Conservation (phyloP, 2,888 invertebrate genomes). For the Drosophila colorata region DNA sequence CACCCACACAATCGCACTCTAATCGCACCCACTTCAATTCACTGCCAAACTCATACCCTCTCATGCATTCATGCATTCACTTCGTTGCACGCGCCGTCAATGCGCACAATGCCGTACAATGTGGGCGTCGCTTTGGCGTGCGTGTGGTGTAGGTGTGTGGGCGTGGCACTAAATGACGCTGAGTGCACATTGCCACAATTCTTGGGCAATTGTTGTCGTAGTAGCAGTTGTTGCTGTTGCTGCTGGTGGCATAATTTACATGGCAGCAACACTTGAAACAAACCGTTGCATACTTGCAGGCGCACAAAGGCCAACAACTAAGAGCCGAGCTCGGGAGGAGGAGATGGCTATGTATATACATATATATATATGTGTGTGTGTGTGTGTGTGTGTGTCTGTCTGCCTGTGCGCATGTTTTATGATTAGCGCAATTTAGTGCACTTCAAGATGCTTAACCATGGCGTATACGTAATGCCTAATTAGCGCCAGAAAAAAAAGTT, state of each 20-base stretch:
- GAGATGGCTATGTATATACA: not conserved
- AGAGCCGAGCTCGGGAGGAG: conserved; percentile 1
- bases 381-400: conserved; percentile 6
- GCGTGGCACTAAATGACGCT: conserved; percentile 70
- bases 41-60: conserved; percentile 26
- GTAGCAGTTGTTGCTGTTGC: conserved; percentile 20
- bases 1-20: conserved; percentile 41
- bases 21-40: conserved; percentile 56
- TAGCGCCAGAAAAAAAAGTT: conserved; percentile 65
- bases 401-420: conserved; percentile 46
- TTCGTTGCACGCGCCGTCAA: conserved; percentile 60
- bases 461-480: conserved; percentile 71
- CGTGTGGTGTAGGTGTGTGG: conserved; percentile 20
- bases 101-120: conserved; percentile 56
- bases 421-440: conserved; percentile 72
- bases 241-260: conserved; percentile 74
- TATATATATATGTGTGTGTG: not conserved
- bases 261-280: conserved; percentile 69
- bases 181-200: conserved; percentile 75
- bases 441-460: conserved; percentile 60
- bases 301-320: conserved; percentile 52
- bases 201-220: conserved; percentile 47
- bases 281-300: conserved; percentile 52
- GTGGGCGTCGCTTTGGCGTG: conserved; percentile 37
- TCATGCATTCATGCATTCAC: conserved; percentile 44